Percentiles rank a stretch among this genome's conserved stretches.
These are phyloP conservation scores for Anoura caudifer DNA, from an alignment of 2,113 vertebrate species.

Conservation along the genomic window DNA sequence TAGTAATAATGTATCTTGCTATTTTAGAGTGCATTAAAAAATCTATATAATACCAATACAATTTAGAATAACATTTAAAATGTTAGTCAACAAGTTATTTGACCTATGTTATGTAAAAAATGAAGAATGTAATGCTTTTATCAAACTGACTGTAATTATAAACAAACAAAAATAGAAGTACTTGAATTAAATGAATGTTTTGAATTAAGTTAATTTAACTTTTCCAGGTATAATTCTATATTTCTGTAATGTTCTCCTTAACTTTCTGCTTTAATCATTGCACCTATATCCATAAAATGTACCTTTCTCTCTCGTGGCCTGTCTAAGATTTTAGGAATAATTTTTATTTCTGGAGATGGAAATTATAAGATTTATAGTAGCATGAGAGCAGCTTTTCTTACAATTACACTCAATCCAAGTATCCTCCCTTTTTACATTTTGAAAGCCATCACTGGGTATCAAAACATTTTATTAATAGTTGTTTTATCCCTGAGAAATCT, in stretches of 20 bases:
- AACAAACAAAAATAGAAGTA: background rate
- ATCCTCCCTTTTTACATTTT: background rate
- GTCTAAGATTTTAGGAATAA: background rate
- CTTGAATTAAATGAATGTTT: background rate
- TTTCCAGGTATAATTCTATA: background rate
- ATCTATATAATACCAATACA: background rate
- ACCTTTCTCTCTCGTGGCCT: background rate
- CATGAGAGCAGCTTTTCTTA: background rate
- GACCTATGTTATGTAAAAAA: background rate
- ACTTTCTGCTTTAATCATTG: background rate
- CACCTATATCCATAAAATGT: background rate
- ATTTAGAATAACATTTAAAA: background rate
- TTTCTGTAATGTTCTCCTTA: background rate
- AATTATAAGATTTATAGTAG: background rate
- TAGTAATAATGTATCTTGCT: background rate
- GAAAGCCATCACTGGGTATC: background rate
- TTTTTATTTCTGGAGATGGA: slow-evolving; percentile 11
- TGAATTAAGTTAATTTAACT: slow-evolving; percentile 24
- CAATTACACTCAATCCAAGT: background rate
- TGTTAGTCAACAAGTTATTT: slow-evolving; percentile 23
- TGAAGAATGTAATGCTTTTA: background rate
- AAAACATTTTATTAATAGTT: background rate
- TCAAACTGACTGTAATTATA: background rate
- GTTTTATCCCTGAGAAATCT: background rate
- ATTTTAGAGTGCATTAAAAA: background rate